Conservation (phyloP, 2,888 invertebrate genomes). For the Eucriotettix oculatus region DNA sequence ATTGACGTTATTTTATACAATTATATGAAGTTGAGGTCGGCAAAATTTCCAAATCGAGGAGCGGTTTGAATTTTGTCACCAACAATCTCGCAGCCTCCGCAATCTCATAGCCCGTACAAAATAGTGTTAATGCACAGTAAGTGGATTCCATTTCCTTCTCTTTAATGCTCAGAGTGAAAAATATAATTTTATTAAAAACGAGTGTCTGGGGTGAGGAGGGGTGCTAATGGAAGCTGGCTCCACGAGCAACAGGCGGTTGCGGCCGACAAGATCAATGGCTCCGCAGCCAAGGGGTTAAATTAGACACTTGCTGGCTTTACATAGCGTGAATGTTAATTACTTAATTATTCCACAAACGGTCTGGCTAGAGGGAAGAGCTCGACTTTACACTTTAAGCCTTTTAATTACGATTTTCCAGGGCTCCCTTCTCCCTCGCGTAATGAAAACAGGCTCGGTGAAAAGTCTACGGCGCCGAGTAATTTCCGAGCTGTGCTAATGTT, state of each 20-base stretch:
- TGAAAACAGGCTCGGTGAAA: neutral
- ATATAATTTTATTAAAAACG: too few relatives aligned
- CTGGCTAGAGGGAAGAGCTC: neutral
- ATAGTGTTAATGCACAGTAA: neutral
- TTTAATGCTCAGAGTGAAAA: neutral
- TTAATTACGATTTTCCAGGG: constrained; percentile 5
- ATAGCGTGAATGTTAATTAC: constrained; percentile 11
- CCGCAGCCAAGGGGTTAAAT: constrained; percentile 5
- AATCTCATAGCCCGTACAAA: too few relatives aligned
- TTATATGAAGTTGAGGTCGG: too few relatives aligned
- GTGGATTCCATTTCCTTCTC: neutral
- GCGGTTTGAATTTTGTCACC: too few relatives aligned
- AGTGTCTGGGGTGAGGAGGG: too few relatives aligned
- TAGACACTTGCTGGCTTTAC: neutral
- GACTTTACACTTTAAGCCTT: constrained; percentile 3
- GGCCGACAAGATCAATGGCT: constrained; percentile 3
- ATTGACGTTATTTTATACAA: too few relatives aligned
- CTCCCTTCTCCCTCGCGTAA: neutral
- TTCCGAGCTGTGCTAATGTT: neutral
- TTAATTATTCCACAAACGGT: constrained; percentile 11
- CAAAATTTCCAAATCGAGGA: too few relatives aligned
- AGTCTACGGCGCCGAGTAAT: neutral
- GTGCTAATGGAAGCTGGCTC: neutral
- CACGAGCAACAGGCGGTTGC: constrained; percentile 6
- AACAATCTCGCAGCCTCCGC: too few relatives aligned